A percentile compares a stretch with the other conserved stretches of the same genome.
phyloP scores from a whole-genome alignment of 2,888 invertebrate species.

The Ypsolopha scabrella region DNA sequence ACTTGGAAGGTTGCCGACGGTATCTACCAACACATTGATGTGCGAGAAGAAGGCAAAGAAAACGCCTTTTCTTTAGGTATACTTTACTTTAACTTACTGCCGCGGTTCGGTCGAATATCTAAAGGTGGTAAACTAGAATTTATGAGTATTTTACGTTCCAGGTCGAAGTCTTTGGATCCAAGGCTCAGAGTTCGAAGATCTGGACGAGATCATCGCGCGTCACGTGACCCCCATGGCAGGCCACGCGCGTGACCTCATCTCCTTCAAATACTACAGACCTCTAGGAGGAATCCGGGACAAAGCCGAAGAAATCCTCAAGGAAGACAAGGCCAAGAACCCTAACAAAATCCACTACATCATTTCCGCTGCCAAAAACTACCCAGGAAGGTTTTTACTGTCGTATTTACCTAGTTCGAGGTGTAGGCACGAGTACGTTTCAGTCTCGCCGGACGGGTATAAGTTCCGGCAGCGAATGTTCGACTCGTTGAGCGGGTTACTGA shows the following conservation, averaged over 20 bases:
- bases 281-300: conserved; percentile 86
- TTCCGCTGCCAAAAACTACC: conserved; percentile 86
- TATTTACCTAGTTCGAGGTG: conserved; percentile 89
- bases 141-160: conserved; percentile 15
- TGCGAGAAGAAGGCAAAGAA: conserved; percentile 95
- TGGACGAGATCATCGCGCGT: conserved; percentile 98
- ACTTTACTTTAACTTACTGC: background rate
- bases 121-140: conserved; percentile 24
- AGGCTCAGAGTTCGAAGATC: conserved; percentile 95
- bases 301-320: conserved; percentile 87
- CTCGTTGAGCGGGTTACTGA: conserved; percentile 80
- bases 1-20: conserved; percentile 98
- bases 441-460: conserved; percentile 92
- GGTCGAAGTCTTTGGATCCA: conserved; percentile 84
- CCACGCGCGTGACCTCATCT: conserved; percentile 89
- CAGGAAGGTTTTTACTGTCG: conserved; percentile 94
- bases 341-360: conserved; percentile 91
- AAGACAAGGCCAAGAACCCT: conserved; percentile 89
- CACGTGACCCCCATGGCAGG: conserved; percentile 97
- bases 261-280: conserved; percentile 91
- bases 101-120: too few relatives aligned
- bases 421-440: conserved; percentile 92
- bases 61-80: conserved; percentile 95
- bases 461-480: conserved; percentile 92
- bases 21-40: conserved; percentile 96